Evolutionary conservation across 2,797 vertebrate genomes (phyloP).

Genomic region (Parauchenoglanis punctatus): DNA sequence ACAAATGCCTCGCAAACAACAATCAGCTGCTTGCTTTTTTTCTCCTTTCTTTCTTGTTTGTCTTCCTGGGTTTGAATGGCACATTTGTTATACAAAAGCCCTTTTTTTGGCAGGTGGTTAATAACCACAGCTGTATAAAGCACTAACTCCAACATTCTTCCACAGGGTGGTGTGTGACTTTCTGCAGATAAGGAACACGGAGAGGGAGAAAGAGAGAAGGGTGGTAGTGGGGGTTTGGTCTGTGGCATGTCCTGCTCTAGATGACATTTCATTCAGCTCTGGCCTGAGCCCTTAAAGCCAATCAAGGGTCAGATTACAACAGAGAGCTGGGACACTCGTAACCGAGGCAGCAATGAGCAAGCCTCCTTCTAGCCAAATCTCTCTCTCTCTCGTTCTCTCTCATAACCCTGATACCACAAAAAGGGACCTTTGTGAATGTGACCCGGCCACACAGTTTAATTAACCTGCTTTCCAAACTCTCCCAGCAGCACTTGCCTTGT

Average conservation of each 20-base stretch:
- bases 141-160: conserved; percentile 37
- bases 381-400: not conserved
- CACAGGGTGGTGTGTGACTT: conserved; percentile 30
- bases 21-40: conserved; percentile 29
- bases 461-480: conserved; percentile 55
- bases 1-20: conserved; percentile 15
- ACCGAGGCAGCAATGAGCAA: conserved; percentile 44
- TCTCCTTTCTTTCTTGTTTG: conserved; percentile 29
- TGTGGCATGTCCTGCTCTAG: conserved; percentile 49
- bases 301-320: conserved; percentile 51
- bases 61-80: conserved; percentile 39
- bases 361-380: conserved; percentile 42
- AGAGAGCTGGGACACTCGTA: conserved; percentile 43
- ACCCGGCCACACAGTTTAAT: conserved; percentile 54
- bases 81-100: conserved; percentile 31
- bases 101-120: conserved; percentile 33
- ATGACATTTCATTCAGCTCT: conserved; percentile 49
- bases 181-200: conserved; percentile 43
- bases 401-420: conserved; percentile 53
- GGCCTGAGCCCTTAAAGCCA: conserved; percentile 41
- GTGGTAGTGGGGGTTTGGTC: not conserved
- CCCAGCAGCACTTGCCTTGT: conserved; percentile 46
- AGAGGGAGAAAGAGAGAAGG: not conserved
- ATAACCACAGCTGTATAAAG: conserved; percentile 29
- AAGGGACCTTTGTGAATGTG: conserved; percentile 56